A percentile compares a stretch with the other conserved stretches of the same genome.
Evolutionary conservation across 2,888 invertebrate species (phyloP).

Genomic region (Pseudococcus viburni): DNA sequence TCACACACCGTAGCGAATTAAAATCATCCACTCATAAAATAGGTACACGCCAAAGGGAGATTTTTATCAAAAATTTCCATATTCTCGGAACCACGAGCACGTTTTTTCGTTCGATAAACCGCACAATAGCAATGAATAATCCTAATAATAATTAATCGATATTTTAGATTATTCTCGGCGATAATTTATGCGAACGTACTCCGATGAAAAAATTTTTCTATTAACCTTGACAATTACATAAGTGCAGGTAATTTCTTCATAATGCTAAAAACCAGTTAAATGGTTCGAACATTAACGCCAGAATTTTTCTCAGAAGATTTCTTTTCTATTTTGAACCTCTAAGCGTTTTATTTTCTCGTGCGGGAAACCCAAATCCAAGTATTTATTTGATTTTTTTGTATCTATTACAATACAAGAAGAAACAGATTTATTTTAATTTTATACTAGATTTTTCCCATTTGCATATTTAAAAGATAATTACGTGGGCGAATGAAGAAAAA

Average conservation of each 20-base stretch:
- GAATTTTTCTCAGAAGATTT: neutral
- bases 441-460: too few species aligned
- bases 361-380: neutral
- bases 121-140: constrained; percentile 17
- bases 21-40: neutral
- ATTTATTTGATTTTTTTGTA: neutral
- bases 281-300: neutral
- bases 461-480: too few species aligned
- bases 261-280: constrained; percentile 19
- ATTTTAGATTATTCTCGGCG: constrained; percentile 19
- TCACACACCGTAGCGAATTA: too few species aligned
- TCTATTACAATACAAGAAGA: neutral
- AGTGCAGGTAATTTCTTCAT: constrained; percentile 29
- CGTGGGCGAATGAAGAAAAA: too few species aligned
- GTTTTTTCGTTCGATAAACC: neutral
- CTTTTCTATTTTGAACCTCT: neutral
- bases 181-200: constrained; percentile 27
- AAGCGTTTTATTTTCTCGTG: neutral
- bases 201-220: neutral
- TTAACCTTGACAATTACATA: constrained; percentile 52
- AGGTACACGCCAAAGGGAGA: neutral
- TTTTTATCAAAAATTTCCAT: constrained; percentile 14
- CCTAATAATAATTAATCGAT: constrained; percentile 37
- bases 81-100: neutral
- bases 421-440: neutral